Percentiles rank a stretch among this genome's conserved stretches.
phyloP scores from a whole-genome alignment of 1,140 invertebrate species.

The Dysdera silvatica region DNA sequence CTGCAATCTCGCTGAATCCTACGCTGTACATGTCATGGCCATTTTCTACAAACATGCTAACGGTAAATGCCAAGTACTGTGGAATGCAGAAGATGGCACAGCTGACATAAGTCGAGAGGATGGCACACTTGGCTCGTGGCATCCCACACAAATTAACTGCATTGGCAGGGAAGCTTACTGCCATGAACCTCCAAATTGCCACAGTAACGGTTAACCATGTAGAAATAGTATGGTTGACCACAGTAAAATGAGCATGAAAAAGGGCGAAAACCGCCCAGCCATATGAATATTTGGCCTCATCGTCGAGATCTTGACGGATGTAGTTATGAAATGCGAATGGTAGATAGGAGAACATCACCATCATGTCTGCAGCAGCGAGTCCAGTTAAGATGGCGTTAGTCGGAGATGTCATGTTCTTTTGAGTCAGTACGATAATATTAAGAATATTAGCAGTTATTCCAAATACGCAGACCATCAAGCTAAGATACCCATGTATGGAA shows the following conservation, averaged over 20 bases:
- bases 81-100: slow-evolving; percentile 67
- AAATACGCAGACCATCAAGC: slow-evolving; percentile 68
- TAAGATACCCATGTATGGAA: slow-evolving; percentile 58
- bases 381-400: slow-evolving; percentile 77
- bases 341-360: slow-evolving; percentile 79
- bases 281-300: slow-evolving; percentile 27
- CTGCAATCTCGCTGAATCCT: slow-evolving; percentile 51
- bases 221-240: slow-evolving; percentile 81
- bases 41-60: slow-evolving; percentile 4
- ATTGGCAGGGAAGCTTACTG: slow-evolving; percentile 49
- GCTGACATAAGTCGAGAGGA: slow-evolving; percentile 61
- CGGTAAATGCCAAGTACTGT: slow-evolving; percentile 31
- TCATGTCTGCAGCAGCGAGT: slow-evolving; percentile 71
- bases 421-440: slow-evolving; percentile 75
- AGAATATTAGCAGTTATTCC: slow-evolving; percentile 78
- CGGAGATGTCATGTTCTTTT: slow-evolving; percentile 70
- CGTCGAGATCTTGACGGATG: slow-evolving; percentile 39
- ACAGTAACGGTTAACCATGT: slow-evolving; percentile 84
- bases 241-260: slow-evolving; percentile 58
- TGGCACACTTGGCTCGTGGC: slow-evolving; percentile 59
- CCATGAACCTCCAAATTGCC: slow-evolving; percentile 87
- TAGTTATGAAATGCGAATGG: slow-evolving; percentile 70
- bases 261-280: slow-evolving; percentile 33
- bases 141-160: slow-evolving; percentile 27
- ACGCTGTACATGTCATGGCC: slow-evolving; percentile 53